Evolutionary conservation across 2,888 invertebrate genomes (phyloP).

Genomic region (Adela reaumurella): DNA sequence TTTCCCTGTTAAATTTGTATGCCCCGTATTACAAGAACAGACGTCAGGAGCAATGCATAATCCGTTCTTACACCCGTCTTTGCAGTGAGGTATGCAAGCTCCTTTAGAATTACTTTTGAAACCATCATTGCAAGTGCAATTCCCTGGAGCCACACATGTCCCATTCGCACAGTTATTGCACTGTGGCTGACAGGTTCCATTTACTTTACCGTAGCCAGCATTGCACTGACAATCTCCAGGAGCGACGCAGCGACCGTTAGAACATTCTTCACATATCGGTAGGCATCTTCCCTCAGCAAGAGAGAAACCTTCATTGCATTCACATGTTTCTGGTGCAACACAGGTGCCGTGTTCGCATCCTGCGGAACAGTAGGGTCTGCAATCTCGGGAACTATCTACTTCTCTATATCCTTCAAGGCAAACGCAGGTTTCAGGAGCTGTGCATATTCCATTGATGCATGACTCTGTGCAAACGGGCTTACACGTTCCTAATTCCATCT

Average conservation of each 20-base stretch:
- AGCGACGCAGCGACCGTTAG: constrained; percentile 20
- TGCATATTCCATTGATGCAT: constrained; percentile 47
- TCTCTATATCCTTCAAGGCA: constrained; percentile 35
- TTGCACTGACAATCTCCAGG: constrained; percentile 26
- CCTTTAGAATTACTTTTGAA: background rate
- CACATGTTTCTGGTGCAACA: constrained; percentile 14
- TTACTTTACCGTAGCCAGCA: constrained; percentile 15
- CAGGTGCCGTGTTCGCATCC: constrained; percentile 19
- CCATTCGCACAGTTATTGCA: constrained; percentile 10
- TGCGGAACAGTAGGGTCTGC: constrained; percentile 19
- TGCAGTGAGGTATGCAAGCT: constrained; percentile 12
- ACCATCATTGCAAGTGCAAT: constrained; percentile 5
- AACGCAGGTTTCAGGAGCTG: constrained; percentile 39
- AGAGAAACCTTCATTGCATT: constrained; percentile 12
- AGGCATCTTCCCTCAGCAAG: constrained; percentile 11
- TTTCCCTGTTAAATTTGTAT: background rate
- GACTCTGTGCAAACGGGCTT: constrained; percentile 36
- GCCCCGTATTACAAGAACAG: constrained; percentile 14
- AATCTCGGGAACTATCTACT: constrained; percentile 10
- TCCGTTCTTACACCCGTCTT: constrained; percentile 21
- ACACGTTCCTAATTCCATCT: constrained; percentile 17
- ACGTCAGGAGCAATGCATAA: constrained; percentile 25
- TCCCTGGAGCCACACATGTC: constrained; percentile 19
- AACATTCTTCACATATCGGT: constrained; percentile 15
- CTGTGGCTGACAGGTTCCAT: constrained; percentile 1